Percentiles rank a stretch among this genome's conserved stretches.
Conservation (phyloP, 1,140 invertebrate genomes). For the Pachyrhynchus sulphureomaculatus region DNA sequence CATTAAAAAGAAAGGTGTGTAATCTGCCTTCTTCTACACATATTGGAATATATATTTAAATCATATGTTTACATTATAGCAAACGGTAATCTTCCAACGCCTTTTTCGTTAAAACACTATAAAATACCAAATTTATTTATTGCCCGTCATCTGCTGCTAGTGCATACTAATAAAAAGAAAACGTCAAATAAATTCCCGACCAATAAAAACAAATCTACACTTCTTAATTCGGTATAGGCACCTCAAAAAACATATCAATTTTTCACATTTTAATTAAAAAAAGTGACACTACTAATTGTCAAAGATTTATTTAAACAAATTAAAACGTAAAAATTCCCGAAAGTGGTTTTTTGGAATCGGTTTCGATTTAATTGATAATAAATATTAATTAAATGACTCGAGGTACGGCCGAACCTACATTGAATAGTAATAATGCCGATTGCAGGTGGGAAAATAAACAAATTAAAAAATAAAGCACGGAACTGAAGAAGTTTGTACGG, state of each 20-base stretch:
- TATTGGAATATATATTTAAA: no score
- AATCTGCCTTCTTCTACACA: no score
- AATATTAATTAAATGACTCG: slow-evolving; percentile 14
- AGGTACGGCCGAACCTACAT: slow-evolving; percentile 7
- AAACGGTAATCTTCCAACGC: no score
- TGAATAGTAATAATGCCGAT: slow-evolving; percentile 12
- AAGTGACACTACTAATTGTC: slow-evolving; percentile 5
- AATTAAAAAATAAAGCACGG: slow-evolving; percentile 1
- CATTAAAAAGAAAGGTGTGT: no score
- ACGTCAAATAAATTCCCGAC: no score
- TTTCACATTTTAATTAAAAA: slow-evolving; percentile 11
- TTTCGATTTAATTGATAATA: slow-evolving; percentile 19
- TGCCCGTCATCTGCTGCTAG: no score
- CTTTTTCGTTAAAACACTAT: no score
- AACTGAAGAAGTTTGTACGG: slow-evolving; percentile 1
- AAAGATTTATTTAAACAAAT: slow-evolving; percentile 21
- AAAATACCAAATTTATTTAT: no score
- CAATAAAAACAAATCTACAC: no score
- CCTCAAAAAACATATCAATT: background rate
- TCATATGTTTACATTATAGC: no score
- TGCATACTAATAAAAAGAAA: no score
- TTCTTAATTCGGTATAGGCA: background rate
- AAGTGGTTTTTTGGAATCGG: background rate
- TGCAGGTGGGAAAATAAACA: slow-evolving; percentile 8
- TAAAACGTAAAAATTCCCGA: background rate